Percentiles rank a stretch among this genome's conserved stretches.
Evolutionary conservation across 2,797 vertebrate genomes (phyloP).

Genomic region (Amblyopsis hoosieri): DNA sequence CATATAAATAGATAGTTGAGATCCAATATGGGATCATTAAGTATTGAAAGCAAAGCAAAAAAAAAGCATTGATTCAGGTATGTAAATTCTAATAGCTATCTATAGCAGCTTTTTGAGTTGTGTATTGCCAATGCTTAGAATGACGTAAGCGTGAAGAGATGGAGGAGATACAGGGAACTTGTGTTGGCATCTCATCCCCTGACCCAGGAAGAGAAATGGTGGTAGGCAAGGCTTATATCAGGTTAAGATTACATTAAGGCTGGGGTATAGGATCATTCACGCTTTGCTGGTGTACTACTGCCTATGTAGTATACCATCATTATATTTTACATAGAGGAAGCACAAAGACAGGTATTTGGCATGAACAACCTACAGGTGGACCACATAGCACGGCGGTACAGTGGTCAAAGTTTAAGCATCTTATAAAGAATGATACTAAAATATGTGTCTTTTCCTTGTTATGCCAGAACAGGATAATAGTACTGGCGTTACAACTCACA

Average conservation of each 20-base stretch:
- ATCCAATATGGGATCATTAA: not conserved
- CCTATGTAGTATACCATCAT: not conserved
- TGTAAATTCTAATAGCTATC: not conserved
- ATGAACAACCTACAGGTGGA: not conserved
- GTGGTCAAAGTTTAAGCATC: not conserved
- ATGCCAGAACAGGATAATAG: no score
- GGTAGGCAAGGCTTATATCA: conserved; percentile 1
- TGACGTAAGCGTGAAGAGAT: not conserved
- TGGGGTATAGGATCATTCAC: conserved; percentile 6
- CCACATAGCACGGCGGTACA: not conserved
- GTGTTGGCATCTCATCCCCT: not conserved
- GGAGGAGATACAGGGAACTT: not conserved
- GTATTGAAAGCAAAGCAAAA: not conserved
- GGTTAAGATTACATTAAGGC: conserved; percentile 4
- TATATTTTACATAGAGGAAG: not conserved
- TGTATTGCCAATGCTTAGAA: no score
- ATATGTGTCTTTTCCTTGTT: no score
- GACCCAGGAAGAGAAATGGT: not conserved
- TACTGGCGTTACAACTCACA: no score
- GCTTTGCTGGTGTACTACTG: conserved; percentile 11
- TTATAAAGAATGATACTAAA: not conserved
- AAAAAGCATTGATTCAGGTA: not conserved
- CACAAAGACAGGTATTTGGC: not conserved
- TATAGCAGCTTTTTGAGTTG: not conserved
- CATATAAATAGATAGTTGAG: not conserved